Conservation (phyloP, 2,888 invertebrate genomes). For the Sphaeridia pumilis region DNA sequence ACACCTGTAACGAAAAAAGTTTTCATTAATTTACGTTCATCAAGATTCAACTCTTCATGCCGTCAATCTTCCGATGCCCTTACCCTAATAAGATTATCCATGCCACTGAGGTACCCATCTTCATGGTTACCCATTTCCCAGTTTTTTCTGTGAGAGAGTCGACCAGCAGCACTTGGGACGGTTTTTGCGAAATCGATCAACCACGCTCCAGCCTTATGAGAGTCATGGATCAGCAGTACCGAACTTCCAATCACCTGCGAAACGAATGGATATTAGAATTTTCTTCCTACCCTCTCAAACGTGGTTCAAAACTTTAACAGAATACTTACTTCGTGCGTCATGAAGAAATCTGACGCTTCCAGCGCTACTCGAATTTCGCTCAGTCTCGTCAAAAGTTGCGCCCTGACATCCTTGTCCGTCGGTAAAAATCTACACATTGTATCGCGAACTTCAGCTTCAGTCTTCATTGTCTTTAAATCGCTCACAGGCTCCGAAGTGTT, state of each 20-base stretch:
- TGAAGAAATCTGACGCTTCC: slow-evolving; percentile 68
- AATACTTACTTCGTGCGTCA: slow-evolving; percentile 65
- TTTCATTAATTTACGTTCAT: neutral
- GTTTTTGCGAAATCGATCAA: slow-evolving; percentile 96
- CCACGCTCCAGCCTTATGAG: slow-evolving; percentile 80
- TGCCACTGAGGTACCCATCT: slow-evolving; percentile 83
- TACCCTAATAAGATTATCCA: slow-evolving; percentile 79
- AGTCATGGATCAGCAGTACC: slow-evolving; percentile 75
- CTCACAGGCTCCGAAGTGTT: slow-evolving; percentile 12
- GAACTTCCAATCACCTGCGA: slow-evolving; percentile 73
- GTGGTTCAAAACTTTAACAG: too few species aligned
- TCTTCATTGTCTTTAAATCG: slow-evolving; percentile 20
- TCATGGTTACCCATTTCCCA: slow-evolving; percentile 95
- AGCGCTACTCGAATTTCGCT: slow-evolving; percentile 64
- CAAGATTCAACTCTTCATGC: neutral
- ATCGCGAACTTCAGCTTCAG: slow-evolving; percentile 14
- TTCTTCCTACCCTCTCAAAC: too few species aligned
- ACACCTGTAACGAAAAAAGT: neutral
- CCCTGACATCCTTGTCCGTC: slow-evolving; percentile 39
- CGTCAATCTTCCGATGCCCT: slow-evolving; percentile 35
- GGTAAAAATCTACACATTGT: slow-evolving; percentile 16
- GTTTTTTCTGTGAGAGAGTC: slow-evolving; percentile 62
- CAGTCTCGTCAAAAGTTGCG: slow-evolving; percentile 59
- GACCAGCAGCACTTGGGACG: slow-evolving; percentile 56
- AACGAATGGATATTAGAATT: too few species aligned